Percentiles rank a stretch among this genome's conserved stretches.
These are phyloP conservation scores for Phymorhynchus buccinoides DNA, from an alignment of 1,140 invertebrate genomes.

Conservation along the genomic window DNA sequence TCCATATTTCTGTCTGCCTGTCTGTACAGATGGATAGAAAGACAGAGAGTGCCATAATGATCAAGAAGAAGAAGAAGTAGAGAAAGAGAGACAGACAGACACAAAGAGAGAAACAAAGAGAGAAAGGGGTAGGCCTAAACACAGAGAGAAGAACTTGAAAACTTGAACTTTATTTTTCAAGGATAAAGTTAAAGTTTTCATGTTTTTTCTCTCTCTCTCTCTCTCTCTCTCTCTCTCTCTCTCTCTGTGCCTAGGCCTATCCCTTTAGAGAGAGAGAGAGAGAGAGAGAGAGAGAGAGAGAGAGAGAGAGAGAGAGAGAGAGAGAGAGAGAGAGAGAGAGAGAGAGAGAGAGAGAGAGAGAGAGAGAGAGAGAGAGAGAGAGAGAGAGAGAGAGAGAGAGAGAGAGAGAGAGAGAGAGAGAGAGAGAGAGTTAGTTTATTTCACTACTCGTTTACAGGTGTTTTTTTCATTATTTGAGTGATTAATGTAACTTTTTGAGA, in stretches of 20 bases:
- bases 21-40: too few species aligned
- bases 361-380: not conserved
- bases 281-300: not conserved
- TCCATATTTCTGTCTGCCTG: too few species aligned
- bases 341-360: not conserved
- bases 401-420: not conserved
- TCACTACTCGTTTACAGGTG: too few species aligned
- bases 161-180: too few species aligned
- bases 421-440: not conserved
- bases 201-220: too few species aligned
- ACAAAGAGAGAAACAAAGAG: not conserved
- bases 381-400: not conserved
- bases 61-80: not conserved
- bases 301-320: not conserved
- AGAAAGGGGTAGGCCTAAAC: not conserved
- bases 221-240: too few species aligned
- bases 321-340: not conserved
- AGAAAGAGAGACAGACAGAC: not conserved
- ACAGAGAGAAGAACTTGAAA: not conserved
- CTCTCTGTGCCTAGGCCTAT: too few species aligned
- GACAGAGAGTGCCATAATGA: too few species aligned
- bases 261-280: not conserved
- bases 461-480: too few species aligned
- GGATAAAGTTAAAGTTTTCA: too few species aligned
- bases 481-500: not conserved